Conservation (phyloP, 2,888 invertebrate genomes). For the Orthonychiurus folsomi region DNA sequence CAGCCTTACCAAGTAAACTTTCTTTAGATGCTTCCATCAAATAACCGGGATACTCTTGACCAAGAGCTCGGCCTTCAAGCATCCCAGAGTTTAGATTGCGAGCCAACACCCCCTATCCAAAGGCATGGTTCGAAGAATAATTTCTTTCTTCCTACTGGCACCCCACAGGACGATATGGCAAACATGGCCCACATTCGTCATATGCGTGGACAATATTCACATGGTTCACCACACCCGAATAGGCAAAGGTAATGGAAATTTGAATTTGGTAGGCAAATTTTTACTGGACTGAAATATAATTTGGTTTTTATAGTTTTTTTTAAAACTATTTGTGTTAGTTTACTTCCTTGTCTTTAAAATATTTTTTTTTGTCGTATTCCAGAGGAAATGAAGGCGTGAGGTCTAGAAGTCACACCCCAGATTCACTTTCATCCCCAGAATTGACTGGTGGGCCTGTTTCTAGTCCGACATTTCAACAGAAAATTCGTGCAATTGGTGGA, state of each 20-base stretch:
- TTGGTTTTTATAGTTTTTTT: too few species aligned
- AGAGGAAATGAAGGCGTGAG: slow-evolving; percentile 47
- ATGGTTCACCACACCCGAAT: slow-evolving; percentile 69
- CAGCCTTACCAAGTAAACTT: too few species aligned
- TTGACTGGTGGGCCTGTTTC: slow-evolving; percentile 43
- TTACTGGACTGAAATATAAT: too few species aligned
- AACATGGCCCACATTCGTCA: slow-evolving; percentile 42
- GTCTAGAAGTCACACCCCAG: slow-evolving; percentile 52
- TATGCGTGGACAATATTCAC: slow-evolving; percentile 53
- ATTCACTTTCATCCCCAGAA: slow-evolving; percentile 50
- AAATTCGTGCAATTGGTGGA: slow-evolving; percentile 72
- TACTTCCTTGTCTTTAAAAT: too few species aligned
- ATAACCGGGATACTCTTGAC: slow-evolving; percentile 48
- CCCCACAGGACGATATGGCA: slow-evolving; percentile 40
- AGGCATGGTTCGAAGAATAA: slow-evolving; percentile 77
- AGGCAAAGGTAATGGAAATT: slow-evolving; percentile 55
- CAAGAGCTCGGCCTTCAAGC: slow-evolving; percentile 81
- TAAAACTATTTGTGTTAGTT: too few species aligned
- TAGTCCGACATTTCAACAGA: slow-evolving; percentile 80
- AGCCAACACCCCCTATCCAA: slow-evolving; percentile 78
- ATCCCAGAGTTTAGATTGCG: slow-evolving; percentile 84
- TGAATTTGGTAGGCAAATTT: too few species aligned
- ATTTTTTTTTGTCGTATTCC: too few species aligned
- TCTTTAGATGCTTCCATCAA: slow-evolving; percentile 37
- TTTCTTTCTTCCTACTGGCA: slow-evolving; percentile 69